Base-by-base conservation (phyloP, 2,888 invertebrate species). In the Margaritifera margaritifera region DNA sequence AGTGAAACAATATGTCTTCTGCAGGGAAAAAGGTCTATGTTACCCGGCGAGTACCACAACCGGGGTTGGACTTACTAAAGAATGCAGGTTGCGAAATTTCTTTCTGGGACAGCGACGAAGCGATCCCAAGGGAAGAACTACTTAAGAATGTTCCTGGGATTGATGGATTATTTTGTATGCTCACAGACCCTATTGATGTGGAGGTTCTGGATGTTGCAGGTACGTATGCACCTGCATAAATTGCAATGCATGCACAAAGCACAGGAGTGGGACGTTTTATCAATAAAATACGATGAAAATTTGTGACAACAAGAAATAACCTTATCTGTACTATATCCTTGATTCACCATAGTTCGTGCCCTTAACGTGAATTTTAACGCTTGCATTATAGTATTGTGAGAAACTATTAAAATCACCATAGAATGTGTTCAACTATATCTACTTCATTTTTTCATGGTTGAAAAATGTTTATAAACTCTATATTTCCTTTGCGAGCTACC, bases 151-250 rank as follows among this genome's bases (percentile, higher is more conserved):
- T 97, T 4, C 86, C 88, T 65, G 94, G 94, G 22, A 68, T 76
- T 52, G 92, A 94, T 85, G 97, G 92, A 0, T 90, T 97, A 8
- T 95, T 93, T 86, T 97, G 97, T 87, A 90, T 95, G 60, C 90
- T 97, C 5, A 94, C 94, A 0, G 97, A 97, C 80, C 94, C 93
- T 88, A 94, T 97, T 81, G 95, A 96, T 85, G 91, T 92, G 11
- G 94, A 94, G 77, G 86, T 97, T 0, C 86, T 97, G 52, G 92
- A 94, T 75, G 89, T 92, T 69, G 93, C 93, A 3, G 94, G 94
- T 93, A 86, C 79, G 75, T 57, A 56, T 20, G 58, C 31, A 11
- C 53, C 51, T 66, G 2, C n/a, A 19, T 53, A 42, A 42, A 42
- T 22, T 18, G 1, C 53, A 25, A 20, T 65, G 22, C 25, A 58